A percentile compares a stretch with the other conserved stretches of the same genome.
Conservation (phyloP, 2,113 vertebrate genomes). For the Ahaetulla prasina region DNA sequence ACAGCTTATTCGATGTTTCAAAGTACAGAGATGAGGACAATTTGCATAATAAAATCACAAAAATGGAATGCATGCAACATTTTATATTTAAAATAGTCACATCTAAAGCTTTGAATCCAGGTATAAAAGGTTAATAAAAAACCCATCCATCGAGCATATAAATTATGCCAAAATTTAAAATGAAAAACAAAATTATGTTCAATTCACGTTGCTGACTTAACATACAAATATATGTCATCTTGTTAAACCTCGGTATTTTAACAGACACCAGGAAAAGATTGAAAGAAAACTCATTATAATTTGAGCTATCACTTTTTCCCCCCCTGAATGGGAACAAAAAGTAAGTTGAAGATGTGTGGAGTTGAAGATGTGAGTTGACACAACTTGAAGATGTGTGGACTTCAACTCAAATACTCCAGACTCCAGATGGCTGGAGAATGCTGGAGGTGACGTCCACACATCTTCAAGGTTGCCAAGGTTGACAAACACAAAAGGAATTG, state of each 20-base stretch:
- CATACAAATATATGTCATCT: background rate
- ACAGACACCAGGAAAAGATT: background rate
- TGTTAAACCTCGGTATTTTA: background rate
- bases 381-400: background rate
- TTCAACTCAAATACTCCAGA: background rate
- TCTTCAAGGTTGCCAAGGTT: background rate
- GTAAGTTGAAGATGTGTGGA: background rate
- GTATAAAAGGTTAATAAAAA: slow-evolving; percentile 53
- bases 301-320: background rate
- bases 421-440: background rate
- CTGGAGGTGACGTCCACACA: background rate
- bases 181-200: slow-evolving; percentile 3
- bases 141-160: slow-evolving; percentile 40
- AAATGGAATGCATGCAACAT: slow-evolving; percentile 56
- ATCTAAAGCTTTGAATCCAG: slow-evolving; percentile 46
- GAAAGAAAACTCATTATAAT: background rate
- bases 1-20: slow-evolving; percentile 47
- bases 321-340: background rate
- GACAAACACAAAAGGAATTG: background rate
- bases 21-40: slow-evolving; percentile 57
- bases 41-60: slow-evolving; percentile 68
- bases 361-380: no score
- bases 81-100: slow-evolving; percentile 64
- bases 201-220: background rate
- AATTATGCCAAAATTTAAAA: slow-evolving; percentile 40